Conservation (phyloP, 1,140 invertebrate genomes). For the Neoseiulus cucumeris region DNA sequence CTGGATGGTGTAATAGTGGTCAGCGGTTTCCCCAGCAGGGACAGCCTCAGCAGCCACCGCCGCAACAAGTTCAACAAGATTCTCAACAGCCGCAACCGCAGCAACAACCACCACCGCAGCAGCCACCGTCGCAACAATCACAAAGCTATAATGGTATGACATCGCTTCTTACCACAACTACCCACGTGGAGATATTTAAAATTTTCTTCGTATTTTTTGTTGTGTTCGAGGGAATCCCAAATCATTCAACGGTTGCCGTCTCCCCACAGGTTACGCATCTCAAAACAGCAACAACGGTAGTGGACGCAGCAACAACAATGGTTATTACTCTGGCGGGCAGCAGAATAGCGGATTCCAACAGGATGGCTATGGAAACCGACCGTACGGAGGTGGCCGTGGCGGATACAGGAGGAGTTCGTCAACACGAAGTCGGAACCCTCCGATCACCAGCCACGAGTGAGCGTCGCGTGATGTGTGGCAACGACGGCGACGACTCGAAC, state of each 20-base stretch:
- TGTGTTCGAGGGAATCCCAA: too few relatives aligned
- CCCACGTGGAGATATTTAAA: too few relatives aligned
- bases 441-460: too few relatives aligned
- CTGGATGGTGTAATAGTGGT: not conserved
- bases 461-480: too few relatives aligned
- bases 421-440: too few relatives aligned
- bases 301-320: not conserved
- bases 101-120: not conserved
- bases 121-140: not conserved
- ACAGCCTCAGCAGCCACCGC: not conserved
- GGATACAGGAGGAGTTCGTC: too few relatives aligned
- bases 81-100: not conserved
- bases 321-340: not conserved
- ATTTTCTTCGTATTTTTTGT: too few relatives aligned
- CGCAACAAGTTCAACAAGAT: not conserved
- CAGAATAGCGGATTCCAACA: not conserved
- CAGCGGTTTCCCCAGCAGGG: not conserved
- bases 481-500: too few relatives aligned
- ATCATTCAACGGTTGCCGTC: not conserved
- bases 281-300: not conserved
- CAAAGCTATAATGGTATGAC: conserved; percentile 6
- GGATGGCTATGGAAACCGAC: not conserved
- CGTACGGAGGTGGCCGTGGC: too few relatives aligned
- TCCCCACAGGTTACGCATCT: not conserved
- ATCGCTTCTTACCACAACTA: not conserved